Evolutionary conservation across 2,113 vertebrate species (phyloP).

Genomic region (Tyrannus savana): DNA sequence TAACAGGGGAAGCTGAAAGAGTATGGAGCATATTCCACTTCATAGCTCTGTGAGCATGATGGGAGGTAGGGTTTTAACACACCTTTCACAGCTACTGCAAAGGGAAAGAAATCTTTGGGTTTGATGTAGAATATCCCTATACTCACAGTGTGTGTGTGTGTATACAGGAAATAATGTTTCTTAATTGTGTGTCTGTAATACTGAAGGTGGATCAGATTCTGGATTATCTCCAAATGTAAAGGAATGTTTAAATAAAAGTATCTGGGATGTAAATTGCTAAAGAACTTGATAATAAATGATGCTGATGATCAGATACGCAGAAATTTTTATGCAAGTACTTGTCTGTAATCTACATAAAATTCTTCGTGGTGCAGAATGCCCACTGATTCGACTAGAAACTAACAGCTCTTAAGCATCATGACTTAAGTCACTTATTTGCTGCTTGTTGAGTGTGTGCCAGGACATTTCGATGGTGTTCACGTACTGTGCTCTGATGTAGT

Average conservation of each 20-base stretch:
- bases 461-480: not conserved
- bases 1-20: not conserved
- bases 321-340: not conserved
- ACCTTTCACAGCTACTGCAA: not conserved
- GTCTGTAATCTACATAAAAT: not conserved
- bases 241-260: not conserved
- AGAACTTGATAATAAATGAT: not conserved
- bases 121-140: not conserved
- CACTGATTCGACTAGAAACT: not conserved
- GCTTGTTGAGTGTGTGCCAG: not conserved
- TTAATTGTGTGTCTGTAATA: not conserved
- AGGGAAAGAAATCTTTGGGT: not conserved
- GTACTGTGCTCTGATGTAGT: slow-evolving; percentile 79
- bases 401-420: not conserved
- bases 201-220: not conserved
- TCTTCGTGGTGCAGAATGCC: not conserved
- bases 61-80: not conserved
- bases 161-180: not conserved
- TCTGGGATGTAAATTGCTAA: not conserved
- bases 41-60: not conserved
- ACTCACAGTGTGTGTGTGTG: not conserved
- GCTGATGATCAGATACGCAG: not conserved
- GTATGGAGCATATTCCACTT: not conserved
- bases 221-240: not conserved
- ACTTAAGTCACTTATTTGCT: not conserved